A percentile compares a stretch with the other conserved stretches of the same genome.
phyloP scores from a whole-genome alignment of 2,797 vertebrate species.

The Menidia menidia region DNA sequence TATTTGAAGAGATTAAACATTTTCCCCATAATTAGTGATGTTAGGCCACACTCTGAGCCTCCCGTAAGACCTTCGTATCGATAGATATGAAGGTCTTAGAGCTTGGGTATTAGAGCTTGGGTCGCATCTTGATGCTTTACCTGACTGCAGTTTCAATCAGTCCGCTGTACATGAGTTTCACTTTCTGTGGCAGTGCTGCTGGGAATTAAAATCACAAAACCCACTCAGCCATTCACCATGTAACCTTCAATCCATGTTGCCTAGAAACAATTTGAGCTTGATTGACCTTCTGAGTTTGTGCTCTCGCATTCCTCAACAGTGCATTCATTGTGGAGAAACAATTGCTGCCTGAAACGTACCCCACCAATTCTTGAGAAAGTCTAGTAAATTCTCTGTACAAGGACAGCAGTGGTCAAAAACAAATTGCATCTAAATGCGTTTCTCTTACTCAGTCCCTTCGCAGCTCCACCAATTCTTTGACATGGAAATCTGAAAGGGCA shows the following conservation, averaged over 20 bases:
- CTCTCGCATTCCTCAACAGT: background rate
- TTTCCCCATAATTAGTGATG: constrained; percentile 69
- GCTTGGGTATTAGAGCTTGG: constrained; percentile 29
- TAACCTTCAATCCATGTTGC: constrained; percentile 8
- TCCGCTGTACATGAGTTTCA: constrained; percentile 22
- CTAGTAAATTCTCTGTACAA: background rate
- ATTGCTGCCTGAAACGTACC: constrained; percentile 5
- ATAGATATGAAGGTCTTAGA: constrained; percentile 14
- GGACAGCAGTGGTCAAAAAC: background rate
- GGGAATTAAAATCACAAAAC: constrained; percentile 29
- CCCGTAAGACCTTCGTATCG: constrained; percentile 44
- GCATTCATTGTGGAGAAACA: constrained; percentile 4
- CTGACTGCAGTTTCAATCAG: constrained; percentile 61
- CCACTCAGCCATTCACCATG: constrained; percentile 5
- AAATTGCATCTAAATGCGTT: constrained; percentile 4
- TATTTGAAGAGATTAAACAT: constrained; percentile 62
- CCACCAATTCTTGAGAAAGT: constrained; percentile 2
- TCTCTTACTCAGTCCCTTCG: background rate
- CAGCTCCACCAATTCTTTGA: background rate
- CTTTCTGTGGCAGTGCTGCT: constrained; percentile 22
- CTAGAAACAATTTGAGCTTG: constrained; percentile 10
- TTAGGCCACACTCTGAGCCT: constrained; percentile 40
- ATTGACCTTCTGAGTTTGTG: background rate
- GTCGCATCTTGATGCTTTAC: constrained; percentile 59
- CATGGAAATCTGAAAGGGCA: background rate